Conservation (phyloP, 1,140 invertebrate genomes). For the Cotesia glomerata region DNA sequence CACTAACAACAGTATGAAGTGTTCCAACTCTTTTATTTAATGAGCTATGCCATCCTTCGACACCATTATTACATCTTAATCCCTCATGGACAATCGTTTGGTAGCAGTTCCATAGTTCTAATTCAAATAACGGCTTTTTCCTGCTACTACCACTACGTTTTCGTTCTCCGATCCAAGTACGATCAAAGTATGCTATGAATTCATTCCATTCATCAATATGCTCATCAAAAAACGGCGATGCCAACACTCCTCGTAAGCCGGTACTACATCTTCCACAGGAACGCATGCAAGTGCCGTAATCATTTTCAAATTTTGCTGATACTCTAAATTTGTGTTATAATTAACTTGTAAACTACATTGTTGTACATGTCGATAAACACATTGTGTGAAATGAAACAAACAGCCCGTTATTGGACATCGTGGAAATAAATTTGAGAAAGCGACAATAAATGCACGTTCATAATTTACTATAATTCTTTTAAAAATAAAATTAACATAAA, state of each 20-base stretch:
- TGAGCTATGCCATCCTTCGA: no score
- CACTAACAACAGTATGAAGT: no score
- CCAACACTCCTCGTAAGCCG: neutral
- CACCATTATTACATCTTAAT: no score
- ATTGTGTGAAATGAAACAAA: constrained; percentile 4
- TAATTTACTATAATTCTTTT: neutral
- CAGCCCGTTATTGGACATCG: neutral
- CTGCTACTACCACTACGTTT: no score
- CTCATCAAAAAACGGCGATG: neutral
- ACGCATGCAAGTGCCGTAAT: constrained; percentile 12
- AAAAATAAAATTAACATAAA: neutral
- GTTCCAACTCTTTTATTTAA: no score
- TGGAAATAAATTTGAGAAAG: neutral
- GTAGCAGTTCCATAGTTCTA: no score
- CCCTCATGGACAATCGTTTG: no score
- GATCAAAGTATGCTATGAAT: neutral
- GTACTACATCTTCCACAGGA: neutral
- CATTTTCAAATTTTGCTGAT: neutral
- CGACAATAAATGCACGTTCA: neutral
- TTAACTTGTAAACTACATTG: neutral
- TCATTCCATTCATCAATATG: neutral
- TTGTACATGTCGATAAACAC: constrained; percentile 10
- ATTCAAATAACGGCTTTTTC: no score
- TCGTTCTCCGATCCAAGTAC: neutral
- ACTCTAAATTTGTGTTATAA: constrained; percentile 2